These are phyloP conservation scores for Arothron firmamentum DNA, from an alignment of 2,113 vertebrate genomes.

Conservation along the genomic window DNA sequence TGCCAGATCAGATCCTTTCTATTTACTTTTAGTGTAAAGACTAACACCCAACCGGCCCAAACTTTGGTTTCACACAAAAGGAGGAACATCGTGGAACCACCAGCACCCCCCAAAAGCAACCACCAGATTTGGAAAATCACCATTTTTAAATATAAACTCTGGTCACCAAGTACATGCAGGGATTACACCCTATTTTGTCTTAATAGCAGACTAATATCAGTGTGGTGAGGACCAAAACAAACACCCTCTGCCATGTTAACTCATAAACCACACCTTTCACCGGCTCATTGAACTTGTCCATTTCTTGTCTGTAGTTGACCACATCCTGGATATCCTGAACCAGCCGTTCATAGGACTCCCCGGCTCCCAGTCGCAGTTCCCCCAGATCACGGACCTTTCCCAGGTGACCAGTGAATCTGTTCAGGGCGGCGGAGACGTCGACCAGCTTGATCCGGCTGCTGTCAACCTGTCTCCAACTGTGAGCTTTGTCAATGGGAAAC, in stretches of 20 bases:
- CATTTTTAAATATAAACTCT: too few relatives aligned
- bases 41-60: neutral
- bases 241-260: too few relatives aligned
- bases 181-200: too few relatives aligned
- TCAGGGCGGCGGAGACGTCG: conserved; percentile 42
- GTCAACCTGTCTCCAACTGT: conserved; percentile 61
- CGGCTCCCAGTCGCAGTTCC: conserved; percentile 20
- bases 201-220: too few relatives aligned
- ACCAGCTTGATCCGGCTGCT: conserved; percentile 7
- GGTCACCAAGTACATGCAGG: too few relatives aligned
- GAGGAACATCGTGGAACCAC: too few relatives aligned
- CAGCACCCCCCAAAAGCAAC: too few relatives aligned
- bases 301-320: conserved; percentile 69
- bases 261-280: too few relatives aligned
- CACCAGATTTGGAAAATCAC: too few relatives aligned
- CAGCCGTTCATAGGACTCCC: conserved; percentile 26
- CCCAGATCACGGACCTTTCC: conserved; percentile 47
- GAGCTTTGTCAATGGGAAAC: conserved; percentile 87
- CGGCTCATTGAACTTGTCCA: neutral
- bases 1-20: neutral
- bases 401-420: conserved; percentile 45
- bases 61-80: neutral
- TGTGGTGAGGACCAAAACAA: too few relatives aligned
- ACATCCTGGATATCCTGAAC: conserved; percentile 75
- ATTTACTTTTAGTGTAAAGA: neutral